A percentile compares a stretch with the other conserved stretches of the same genome.
These are phyloP conservation scores for Rhagium mordax DNA, from an alignment of 2,888 invertebrate genomes.

Conservation along the genomic window DNA sequence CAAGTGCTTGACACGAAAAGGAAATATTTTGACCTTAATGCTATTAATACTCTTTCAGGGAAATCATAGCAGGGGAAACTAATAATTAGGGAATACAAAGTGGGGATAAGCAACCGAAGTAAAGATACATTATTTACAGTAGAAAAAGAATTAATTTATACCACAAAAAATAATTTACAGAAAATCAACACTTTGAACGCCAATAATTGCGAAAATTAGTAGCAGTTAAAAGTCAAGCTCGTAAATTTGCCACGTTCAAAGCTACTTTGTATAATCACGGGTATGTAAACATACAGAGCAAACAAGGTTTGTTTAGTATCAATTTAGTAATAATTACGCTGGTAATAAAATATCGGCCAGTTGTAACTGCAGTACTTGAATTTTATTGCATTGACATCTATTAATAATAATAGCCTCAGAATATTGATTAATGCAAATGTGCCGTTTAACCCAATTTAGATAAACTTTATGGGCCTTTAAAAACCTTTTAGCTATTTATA, in stretches of 20 bases:
- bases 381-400: constrained; percentile 14
- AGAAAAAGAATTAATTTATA: too few relatives aligned
- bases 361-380: background rate
- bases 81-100: background rate
- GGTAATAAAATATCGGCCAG: background rate
- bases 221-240: background rate
- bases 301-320: background rate
- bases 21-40: background rate
- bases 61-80: background rate
- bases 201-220: background rate
- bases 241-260: background rate
- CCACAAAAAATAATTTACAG: too few relatives aligned
- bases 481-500: constrained; percentile 7
- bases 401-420: background rate
- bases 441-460: constrained; percentile 26
- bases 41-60: background rate
- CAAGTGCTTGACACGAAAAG: background rate
- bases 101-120: background rate
- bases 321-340: background rate
- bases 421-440: background rate
- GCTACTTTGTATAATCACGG: background rate
- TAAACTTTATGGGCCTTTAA: constrained; percentile 23
- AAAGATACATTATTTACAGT: background rate
- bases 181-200: too few relatives aligned
- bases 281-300: constrained; percentile 1